A percentile compares a stretch with the other conserved stretches of the same genome.
phyloP scores from a whole-genome alignment of 1,140 invertebrate species.

The Pentalonia nigronervosa region DNA sequence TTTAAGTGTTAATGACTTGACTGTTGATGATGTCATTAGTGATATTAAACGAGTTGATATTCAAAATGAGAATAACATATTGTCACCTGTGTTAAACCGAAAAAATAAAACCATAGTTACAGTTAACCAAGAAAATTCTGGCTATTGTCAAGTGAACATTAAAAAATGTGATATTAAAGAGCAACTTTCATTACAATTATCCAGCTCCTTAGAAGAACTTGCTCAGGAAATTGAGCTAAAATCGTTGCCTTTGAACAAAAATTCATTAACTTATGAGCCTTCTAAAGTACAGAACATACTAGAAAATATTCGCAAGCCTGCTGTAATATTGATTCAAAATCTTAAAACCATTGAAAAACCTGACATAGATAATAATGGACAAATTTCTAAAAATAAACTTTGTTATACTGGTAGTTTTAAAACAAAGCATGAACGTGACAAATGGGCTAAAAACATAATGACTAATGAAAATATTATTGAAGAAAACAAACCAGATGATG shows the following conservation, averaged over 20 bases:
- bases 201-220: slow-evolving; percentile 61
- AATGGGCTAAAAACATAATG: slow-evolving; percentile 60
- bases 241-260: slow-evolving; percentile 58
- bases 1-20: slow-evolving; percentile 40
- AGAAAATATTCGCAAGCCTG: slow-evolving; percentile 53
- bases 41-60: slow-evolving; percentile 54
- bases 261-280: slow-evolving; percentile 40
- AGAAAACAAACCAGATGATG: slow-evolving; percentile 49
- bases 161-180: slow-evolving; percentile 54
- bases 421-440: slow-evolving; percentile 62
- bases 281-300: slow-evolving; percentile 55
- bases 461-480: slow-evolving; percentile 52
- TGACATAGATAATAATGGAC: slow-evolving; percentile 17
- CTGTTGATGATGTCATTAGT: slow-evolving; percentile 18
- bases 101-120: slow-evolving; percentile 49
- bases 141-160: slow-evolving; percentile 58
- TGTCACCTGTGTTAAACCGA: slow-evolving; percentile 37
- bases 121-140: slow-evolving; percentile 55
- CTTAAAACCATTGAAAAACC: slow-evolving; percentile 9
- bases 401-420: slow-evolving; percentile 64
- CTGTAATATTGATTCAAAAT: slow-evolving; percentile 45
- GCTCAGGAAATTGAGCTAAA: slow-evolving; percentile 61
- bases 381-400: slow-evolving; percentile 60
- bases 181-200: slow-evolving; percentile 59
- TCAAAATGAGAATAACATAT: slow-evolving; percentile 50